Conservation (phyloP, 2,888 invertebrate genomes). For the Oscheius sp. region DNA sequence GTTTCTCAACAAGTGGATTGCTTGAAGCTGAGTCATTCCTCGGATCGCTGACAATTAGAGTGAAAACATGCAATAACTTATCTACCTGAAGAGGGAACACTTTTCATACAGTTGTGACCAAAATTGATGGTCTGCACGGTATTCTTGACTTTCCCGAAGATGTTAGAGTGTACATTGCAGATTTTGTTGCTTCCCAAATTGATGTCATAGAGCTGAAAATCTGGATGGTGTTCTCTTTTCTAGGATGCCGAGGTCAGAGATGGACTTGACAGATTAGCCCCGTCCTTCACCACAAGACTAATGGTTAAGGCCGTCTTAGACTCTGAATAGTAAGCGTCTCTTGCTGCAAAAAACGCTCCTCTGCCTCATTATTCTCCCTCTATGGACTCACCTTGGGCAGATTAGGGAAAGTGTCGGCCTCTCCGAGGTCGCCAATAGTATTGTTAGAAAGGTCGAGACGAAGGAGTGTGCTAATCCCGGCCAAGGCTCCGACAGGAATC, state of each 20-base stretch:
- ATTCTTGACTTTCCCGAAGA: slow-evolving; percentile 70
- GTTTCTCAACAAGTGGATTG: slow-evolving; percentile 72
- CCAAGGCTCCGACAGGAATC: slow-evolving; percentile 62
- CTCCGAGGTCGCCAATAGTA: slow-evolving; percentile 63
- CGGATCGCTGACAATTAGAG: slow-evolving; percentile 65
- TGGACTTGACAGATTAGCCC: slow-evolving; percentile 30
- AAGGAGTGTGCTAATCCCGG: slow-evolving; percentile 58
- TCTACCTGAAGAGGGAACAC: slow-evolving; percentile 69
- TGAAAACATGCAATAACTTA: not conserved
- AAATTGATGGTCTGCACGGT: slow-evolving; percentile 71
- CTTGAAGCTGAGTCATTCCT: slow-evolving; percentile 71
- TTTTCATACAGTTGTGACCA: slow-evolving; percentile 67
- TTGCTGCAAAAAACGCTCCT: not conserved
- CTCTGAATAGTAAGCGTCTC: not conserved
- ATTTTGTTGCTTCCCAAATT: slow-evolving; percentile 72
- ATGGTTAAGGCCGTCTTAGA: slow-evolving; percentile 13
- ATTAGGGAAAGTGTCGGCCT: slow-evolving; percentile 61
- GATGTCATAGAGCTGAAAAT: slow-evolving; percentile 69
- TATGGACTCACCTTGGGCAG: slow-evolving; percentile 64
- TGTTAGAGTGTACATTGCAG: slow-evolving; percentile 63
- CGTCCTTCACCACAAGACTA: slow-evolving; percentile 26
- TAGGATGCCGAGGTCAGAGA: slow-evolving; percentile 27
- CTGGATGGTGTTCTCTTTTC: not conserved
- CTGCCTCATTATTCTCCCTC: not conserved
- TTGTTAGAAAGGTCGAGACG: slow-evolving; percentile 72